Evolutionary conservation across 2,113 vertebrate species (phyloP).

Genomic region (Periophthalmodon schlosseri): DNA sequence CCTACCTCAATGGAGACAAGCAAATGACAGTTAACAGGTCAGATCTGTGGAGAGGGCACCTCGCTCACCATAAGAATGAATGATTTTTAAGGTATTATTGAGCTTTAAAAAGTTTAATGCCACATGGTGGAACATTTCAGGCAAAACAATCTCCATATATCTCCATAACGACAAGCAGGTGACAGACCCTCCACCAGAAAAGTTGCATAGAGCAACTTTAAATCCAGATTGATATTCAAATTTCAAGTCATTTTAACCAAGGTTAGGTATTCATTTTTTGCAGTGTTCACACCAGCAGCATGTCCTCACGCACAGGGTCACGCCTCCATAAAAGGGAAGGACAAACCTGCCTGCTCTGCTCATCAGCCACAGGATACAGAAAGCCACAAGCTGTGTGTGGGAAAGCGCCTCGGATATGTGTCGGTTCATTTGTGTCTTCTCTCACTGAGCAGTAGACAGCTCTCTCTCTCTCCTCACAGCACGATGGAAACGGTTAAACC

Average conservation of each 20-base stretch:
- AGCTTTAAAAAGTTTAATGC: no score
- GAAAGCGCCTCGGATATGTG: conserved; percentile 18
- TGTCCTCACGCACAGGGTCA: conserved; percentile 14
- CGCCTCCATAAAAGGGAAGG: conserved; percentile 11
- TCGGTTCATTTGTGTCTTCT: conserved; percentile 24
- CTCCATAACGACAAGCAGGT: no score
- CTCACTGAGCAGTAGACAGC: conserved; percentile 9
- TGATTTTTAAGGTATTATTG: no score
- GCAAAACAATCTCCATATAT: no score
- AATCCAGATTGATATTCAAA: background rate
- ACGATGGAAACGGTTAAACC: background rate
- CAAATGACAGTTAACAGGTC: no score
- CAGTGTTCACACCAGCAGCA: background rate
- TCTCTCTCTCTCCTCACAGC: conserved; percentile 25
- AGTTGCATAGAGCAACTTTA: no score
- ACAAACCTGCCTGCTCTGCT: conserved; percentile 23
- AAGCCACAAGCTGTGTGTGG: conserved; percentile 18
- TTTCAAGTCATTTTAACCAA: background rate
- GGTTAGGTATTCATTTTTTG: background rate
- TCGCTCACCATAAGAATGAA: no score
- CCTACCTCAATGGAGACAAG: no score
- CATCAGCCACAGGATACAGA: conserved; percentile 23
- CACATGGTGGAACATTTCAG: no score
- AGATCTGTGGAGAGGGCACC: no score
- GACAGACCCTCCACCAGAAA: no score